Evolutionary conservation across 2,888 invertebrate genomes (phyloP).

Genomic region (Euplexia lucipara): DNA sequence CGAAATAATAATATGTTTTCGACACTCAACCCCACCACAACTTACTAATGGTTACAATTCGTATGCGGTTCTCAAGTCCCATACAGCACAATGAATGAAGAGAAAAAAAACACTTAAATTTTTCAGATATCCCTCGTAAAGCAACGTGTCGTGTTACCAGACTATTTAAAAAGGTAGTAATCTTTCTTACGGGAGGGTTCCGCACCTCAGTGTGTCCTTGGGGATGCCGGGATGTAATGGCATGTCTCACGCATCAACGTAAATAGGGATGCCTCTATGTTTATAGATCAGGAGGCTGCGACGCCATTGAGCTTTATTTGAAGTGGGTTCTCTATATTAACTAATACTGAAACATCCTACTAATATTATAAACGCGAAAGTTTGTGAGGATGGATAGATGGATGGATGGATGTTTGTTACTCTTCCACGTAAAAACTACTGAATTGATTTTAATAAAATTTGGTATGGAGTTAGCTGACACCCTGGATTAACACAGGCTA

Average conservation of each 20-base stretch:
- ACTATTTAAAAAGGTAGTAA: conserved; percentile 58
- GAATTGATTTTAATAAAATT: no score
- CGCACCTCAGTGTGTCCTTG: conserved; percentile 49
- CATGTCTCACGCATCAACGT: conserved; percentile 57
- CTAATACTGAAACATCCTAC: no score
- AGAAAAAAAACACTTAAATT: conserved; percentile 20
- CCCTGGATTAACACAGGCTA: no score
- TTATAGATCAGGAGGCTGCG: conserved; percentile 60
- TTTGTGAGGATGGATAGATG: no score
- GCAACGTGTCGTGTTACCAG: conserved; percentile 39
- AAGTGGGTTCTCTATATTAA: conserved; percentile 28
- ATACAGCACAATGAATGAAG: conserved; percentile 19
- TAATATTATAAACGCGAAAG: no score
- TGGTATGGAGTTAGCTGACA: no score
- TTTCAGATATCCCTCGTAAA: conserved; percentile 30
- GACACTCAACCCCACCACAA: no score
- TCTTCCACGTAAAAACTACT: no score
- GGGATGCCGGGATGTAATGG: conserved; percentile 58
- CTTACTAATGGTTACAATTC: no score
- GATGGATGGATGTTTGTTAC: no score
- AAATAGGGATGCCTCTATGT: conserved; percentile 50
- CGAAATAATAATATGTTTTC: no score
- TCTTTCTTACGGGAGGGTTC: conserved; percentile 51
- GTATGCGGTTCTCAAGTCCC: no score
- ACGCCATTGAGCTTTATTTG: neutral